A percentile compares a stretch with the other conserved stretches of the same genome.
phyloP scores from a whole-genome alignment of 2,888 invertebrate genomes.

The Parascotia fuliginaria region DNA sequence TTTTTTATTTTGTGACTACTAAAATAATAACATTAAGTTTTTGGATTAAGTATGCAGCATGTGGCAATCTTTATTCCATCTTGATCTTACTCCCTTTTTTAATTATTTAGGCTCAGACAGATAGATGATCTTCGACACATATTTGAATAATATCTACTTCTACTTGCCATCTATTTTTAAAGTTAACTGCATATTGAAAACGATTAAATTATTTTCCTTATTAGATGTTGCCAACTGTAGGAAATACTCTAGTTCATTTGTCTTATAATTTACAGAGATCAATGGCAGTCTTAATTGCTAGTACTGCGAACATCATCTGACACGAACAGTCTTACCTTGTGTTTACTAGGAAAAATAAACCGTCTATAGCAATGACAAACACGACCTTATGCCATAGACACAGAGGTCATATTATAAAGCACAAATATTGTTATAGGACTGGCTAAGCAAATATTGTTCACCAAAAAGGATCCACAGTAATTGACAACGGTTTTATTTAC shows the following conservation, averaged over 20 bases:
- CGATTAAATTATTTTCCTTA: no score
- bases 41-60: no score
- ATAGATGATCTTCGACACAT: no score
- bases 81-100: no score
- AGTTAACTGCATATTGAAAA: no score
- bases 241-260: neutral
- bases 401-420: conserved; percentile 20
- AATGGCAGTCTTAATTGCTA: conserved; percentile 12
- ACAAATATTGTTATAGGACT: conserved; percentile 16
- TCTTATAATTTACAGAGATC: conserved; percentile 5
- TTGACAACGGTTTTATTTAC: neutral
- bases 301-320: conserved; percentile 14
- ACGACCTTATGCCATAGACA: conserved; percentile 19
- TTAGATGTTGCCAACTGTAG: neutral
- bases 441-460: conserved; percentile 20
- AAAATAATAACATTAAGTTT: no score
- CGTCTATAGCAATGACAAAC: conserved; percentile 17
- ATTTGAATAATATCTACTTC: no score
- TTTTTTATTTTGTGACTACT: no score
- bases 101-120: no score
- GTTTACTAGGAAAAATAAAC: conserved; percentile 22
- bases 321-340: conserved; percentile 26
- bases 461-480: conserved; percentile 20
- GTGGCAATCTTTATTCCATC: no score
- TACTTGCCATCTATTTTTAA: no score